Base-by-base conservation (phyloP, 1,140 invertebrate species). In the Lepidurus apus region DNA sequence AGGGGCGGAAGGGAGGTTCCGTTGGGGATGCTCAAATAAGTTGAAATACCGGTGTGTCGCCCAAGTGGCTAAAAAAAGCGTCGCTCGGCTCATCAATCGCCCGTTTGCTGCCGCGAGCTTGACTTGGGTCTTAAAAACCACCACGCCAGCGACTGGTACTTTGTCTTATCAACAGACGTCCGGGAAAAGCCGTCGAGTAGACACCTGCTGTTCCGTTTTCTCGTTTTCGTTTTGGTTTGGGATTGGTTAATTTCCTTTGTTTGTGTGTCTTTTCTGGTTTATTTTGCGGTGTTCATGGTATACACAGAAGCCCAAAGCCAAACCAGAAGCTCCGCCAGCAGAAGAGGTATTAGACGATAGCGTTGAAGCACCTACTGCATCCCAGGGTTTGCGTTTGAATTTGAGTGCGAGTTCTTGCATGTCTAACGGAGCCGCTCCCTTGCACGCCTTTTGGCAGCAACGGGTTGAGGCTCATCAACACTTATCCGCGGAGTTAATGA, bases 161-260 rank as follows among this genome's bases (percentile, higher is more conserved):
- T 65, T 65, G 53, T 65, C 53, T 65, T 65, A 65, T 65, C 53
- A 65, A 65, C 53, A 65, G 53, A 65, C 53, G 53, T 21, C 9
- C 53, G 21, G 13, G 53, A 65, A 65, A 65, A 65, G n/a, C 21
- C 53, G 53, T 65, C 53, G 9, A n/a, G 53, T 17, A 65, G 53
- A 65, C 53, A 65, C 53, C 53, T 65, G 53, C 53, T 17, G 17
- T 65, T 65, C 13, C 13, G 17, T 65, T 65, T 65, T 65, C 21
- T 65, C 53, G 17, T 13, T 65, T 65, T 13, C 17, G n/a, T 65
- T 65, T 65, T 13, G 8, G 17, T 65, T 65, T 65, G 8, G 8
- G 53, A 17, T 65, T 65, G 17, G 53, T 7, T 65, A n/a, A 65
- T n/a, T 65, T 65, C 53, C 53, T 65, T 21, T 65, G 53, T 65